These are phyloP conservation scores for Brachynemurus nebulosus DNA, from an alignment of 2,888 invertebrate genomes.

Conservation along the genomic window DNA sequence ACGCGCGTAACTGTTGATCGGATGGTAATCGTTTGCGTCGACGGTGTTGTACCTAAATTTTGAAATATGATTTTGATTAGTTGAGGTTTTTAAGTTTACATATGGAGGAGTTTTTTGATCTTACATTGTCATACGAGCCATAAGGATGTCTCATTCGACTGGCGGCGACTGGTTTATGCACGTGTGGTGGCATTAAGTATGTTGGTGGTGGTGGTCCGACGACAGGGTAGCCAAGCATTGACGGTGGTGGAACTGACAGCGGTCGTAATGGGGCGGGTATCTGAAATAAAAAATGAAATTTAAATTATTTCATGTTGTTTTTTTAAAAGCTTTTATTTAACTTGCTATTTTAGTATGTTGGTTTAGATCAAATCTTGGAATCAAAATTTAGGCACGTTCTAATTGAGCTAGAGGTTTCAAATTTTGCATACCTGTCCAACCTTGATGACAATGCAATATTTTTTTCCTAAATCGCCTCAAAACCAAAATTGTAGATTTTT, in stretches of 20 bases:
- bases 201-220: background rate
- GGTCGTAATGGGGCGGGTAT: slow-evolving; percentile 29
- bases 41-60: slow-evolving; percentile 15
- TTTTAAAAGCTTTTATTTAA: no score
- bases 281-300: slow-evolving; percentile 3
- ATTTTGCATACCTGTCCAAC: no score
- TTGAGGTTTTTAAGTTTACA: background rate
- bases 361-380: no score
- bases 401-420: background rate
- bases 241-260: slow-evolving; percentile 25
- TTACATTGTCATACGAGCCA: slow-evolving; percentile 5
- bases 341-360: no score
- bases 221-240: slow-evolving; percentile 4
- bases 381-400: no score
- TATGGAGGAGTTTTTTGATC: background rate
- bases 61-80: background rate
- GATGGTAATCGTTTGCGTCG: slow-evolving; percentile 28
- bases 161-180: slow-evolving; percentile 1
- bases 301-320: background rate
- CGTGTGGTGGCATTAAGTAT: slow-evolving; percentile 9
- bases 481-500: no score
- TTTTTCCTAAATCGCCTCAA: no score
- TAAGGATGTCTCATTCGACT: slow-evolving; percentile 2
- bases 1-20: slow-evolving; percentile 15
- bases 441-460: no score